Evolutionary conservation across 1,140 invertebrate species (phyloP).

Genomic region (Neodiprion fabricii): DNA sequence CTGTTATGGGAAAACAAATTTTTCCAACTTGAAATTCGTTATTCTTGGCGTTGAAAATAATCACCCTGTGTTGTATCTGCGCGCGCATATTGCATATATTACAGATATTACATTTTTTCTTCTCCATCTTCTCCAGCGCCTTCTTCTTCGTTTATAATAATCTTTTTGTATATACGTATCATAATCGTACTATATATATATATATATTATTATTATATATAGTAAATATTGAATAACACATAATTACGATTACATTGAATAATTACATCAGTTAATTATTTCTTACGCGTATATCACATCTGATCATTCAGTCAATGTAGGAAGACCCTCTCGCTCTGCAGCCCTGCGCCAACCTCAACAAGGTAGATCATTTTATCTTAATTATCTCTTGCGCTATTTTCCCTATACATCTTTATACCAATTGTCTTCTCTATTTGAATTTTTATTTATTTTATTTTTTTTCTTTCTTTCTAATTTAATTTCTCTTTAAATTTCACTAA

Average conservation of each 20-base stretch:
- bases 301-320: conserved; percentile 63
- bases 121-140: too few relatives aligned
- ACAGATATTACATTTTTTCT: too few relatives aligned
- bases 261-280: conserved; percentile 50
- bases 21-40: too few relatives aligned
- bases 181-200: conserved; percentile 52
- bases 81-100: too few relatives aligned
- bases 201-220: conserved; percentile 46
- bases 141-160: too few relatives aligned
- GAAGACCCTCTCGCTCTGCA: conserved; percentile 57
- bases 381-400: background rate
- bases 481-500: conserved; percentile 18
- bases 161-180: conserved; percentile 49
- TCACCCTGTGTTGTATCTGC: too few relatives aligned
- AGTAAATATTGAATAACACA: conserved; percentile 44
- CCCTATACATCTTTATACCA: conserved; percentile 19
- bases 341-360: conserved; percentile 34
- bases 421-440: conserved; percentile 24
- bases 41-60: too few relatives aligned
- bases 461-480: conserved; percentile 16
- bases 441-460: conserved; percentile 12
- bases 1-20: too few relatives aligned
- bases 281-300: conserved; percentile 63
- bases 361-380: too few relatives aligned
- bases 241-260: conserved; percentile 50